A percentile compares a stretch with the other conserved stretches of the same genome.
phyloP scores from a whole-genome alignment of 2,888 invertebrate genomes.

The Folsomia candida region DNA sequence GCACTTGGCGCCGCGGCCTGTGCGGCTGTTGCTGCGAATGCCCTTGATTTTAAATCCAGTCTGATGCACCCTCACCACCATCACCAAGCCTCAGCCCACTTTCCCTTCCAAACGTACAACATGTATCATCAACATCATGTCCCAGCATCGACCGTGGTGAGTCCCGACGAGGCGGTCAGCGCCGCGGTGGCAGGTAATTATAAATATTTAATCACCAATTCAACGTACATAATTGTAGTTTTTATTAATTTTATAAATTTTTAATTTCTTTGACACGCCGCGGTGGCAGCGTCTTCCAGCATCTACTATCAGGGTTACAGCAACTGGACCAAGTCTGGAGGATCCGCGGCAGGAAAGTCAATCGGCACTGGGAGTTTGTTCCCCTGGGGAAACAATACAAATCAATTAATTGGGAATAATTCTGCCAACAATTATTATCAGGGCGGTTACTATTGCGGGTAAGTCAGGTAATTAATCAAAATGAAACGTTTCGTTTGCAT shows the following conservation, averaged over 20 bases:
- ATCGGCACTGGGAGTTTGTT: neutral
- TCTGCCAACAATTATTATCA: neutral
- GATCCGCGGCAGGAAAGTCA: neutral
- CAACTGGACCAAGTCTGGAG: neutral
- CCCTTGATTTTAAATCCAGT: constrained; percentile 71
- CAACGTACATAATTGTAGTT: too few relatives aligned
- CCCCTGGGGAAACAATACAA: constrained; percentile 6
- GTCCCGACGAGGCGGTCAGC: neutral
- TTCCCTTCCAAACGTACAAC: constrained; percentile 32
- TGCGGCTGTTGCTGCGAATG: constrained; percentile 63
- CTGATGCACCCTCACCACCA: constrained; percentile 45
- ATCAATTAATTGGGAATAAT: neutral
- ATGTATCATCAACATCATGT: constrained; percentile 27
- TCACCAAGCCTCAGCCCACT: constrained; percentile 50
- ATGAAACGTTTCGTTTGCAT: neutral
- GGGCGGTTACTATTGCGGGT: neutral
- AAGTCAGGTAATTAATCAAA: neutral
- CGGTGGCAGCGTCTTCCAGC: neutral
- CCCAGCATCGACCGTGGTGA: neutral
- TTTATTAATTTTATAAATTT: too few relatives aligned
- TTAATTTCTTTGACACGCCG: too few relatives aligned
- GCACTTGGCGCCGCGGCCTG: constrained; percentile 81
- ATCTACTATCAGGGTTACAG: constrained; percentile 1
- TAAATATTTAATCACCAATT: too few relatives aligned
- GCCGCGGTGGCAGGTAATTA: too few relatives aligned